These are phyloP conservation scores for Hydrophis major DNA, from an alignment of 2,797 vertebrate species.

Conservation along the genomic window DNA sequence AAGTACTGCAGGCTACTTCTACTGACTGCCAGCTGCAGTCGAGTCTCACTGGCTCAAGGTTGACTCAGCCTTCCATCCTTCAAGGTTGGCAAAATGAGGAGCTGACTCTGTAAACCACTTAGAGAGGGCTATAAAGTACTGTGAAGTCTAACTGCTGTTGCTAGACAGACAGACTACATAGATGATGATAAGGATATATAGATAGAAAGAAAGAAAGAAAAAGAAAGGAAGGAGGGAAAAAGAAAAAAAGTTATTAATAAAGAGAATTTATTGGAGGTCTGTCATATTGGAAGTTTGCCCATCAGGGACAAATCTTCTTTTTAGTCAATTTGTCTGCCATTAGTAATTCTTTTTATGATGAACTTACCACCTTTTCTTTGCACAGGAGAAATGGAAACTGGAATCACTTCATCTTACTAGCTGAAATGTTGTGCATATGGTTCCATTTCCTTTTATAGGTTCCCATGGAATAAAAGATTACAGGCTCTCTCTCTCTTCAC, in stretches of 20 bases:
- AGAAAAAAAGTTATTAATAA: neutral
- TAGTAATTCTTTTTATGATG: neutral
- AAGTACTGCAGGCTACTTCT: no score
- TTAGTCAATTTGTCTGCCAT: neutral
- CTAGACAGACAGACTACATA: no score
- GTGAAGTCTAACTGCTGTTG: no score
- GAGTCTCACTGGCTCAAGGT: no score
- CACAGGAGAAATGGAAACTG: neutral
- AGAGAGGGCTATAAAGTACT: no score
- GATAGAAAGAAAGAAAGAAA: no score
- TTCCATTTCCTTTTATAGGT: neutral
- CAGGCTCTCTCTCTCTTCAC: neutral
- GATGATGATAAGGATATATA: no score
- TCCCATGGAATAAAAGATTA: neutral
- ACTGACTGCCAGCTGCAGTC: fast-evolving
- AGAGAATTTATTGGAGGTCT: neutral
- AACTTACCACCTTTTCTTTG: neutral
- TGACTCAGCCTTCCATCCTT: no score
- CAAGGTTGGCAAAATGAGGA: no score
- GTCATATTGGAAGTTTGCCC: neutral
- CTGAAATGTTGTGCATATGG: neutral
- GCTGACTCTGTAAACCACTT: no score
- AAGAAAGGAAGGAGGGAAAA: no score
- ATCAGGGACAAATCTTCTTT: neutral
- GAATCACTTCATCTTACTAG: neutral